phyloP scores from a whole-genome alignment of 2,113 vertebrate species.

The Platichthys stellatus region DNA sequence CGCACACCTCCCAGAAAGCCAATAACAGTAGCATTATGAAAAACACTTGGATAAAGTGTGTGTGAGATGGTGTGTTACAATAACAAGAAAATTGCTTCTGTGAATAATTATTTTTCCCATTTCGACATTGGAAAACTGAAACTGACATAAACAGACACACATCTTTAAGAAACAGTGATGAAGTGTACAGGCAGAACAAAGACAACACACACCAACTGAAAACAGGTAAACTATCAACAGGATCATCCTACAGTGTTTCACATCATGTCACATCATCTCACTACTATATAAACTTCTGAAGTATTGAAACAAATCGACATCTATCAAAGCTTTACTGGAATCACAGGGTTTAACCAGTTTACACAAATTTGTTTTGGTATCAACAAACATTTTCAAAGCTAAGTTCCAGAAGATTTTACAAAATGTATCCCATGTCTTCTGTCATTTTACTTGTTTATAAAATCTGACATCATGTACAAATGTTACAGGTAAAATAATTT shows the following conservation, averaged over 20 bases:
- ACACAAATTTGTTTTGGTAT: conserved; percentile 42
- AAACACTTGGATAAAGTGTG: neutral
- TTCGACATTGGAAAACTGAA: conserved; percentile 11
- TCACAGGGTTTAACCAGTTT: neutral
- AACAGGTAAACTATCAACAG: neutral
- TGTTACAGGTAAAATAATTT: conserved; percentile 64
- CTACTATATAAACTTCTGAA: neutral
- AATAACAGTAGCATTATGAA: neutral
- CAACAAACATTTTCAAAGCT: neutral
- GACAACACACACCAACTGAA: conserved; percentile 8
- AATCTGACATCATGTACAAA: conserved; percentile 56
- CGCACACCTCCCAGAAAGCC: neutral
- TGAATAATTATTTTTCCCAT: neutral
- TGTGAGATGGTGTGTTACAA: neutral
- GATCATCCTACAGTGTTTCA: neutral
- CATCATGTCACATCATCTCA: neutral
- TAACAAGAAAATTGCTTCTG: neutral
- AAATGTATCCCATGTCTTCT: conserved; percentile 2
- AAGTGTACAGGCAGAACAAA: neutral
- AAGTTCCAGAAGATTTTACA: conserved; percentile 4
- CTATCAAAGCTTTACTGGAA: neutral
- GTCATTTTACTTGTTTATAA: conserved; percentile 11
- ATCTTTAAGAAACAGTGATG: neutral
- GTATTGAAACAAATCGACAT: neutral
- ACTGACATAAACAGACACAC: neutral